Evolutionary conservation across 1,140 invertebrate species (phyloP), one percentile per base, ranked within the genome.

Genomic region (Mya arenaria): DNA sequence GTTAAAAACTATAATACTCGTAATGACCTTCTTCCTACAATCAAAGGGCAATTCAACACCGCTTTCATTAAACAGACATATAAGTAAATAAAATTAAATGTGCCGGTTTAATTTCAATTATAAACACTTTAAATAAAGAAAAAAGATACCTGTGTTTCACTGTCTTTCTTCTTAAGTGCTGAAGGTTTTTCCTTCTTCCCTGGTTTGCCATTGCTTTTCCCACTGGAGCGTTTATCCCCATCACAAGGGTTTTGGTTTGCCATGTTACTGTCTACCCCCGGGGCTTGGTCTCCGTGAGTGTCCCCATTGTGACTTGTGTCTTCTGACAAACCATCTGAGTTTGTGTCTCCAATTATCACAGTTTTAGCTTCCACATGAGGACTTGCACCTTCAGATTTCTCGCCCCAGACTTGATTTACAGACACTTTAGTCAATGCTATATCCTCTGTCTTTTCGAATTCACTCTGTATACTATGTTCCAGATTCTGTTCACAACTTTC

Each of bases 271-370:
- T 66, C 62, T 1, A 30, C 23, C 6, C 44, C 41, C 2, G 19
- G 13, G 13, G 36, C 62, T 19, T 30, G 37, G 39, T 65, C 62
- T 41, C 37, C 55, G n/a, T n/a, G n/a, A n/a, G n/a, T n/a, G n/a
- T n/a, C n/a, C n/a, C n/a, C n/a, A n/a, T n/a, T n/a, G n/a, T n/a
- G n/a, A 25, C 48, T 58, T 1, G 41, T 68, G 36, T 65, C 63
- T 34, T 75, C 73, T 41, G 73, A 75, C 25, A 63, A 32, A 36
- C 10, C 30, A 25, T 75, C 73, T 39, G 73, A 75, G 41, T 75
- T 75, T 44, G 58, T 68, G 44, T 78, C 75, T 25, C 63, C 62
- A 36, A 78, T 48, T 66, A 78, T 78, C 75, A 78, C 75, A 66
- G 75, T 68, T 55, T 78, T 62, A 23, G 75, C 75, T 23, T 65